A percentile compares a stretch with the other conserved stretches of the same genome.
These are phyloP conservation scores for Drosophila sp. DNA, from an alignment of 1,140 invertebrate species.

Conservation along the genomic window DNA sequence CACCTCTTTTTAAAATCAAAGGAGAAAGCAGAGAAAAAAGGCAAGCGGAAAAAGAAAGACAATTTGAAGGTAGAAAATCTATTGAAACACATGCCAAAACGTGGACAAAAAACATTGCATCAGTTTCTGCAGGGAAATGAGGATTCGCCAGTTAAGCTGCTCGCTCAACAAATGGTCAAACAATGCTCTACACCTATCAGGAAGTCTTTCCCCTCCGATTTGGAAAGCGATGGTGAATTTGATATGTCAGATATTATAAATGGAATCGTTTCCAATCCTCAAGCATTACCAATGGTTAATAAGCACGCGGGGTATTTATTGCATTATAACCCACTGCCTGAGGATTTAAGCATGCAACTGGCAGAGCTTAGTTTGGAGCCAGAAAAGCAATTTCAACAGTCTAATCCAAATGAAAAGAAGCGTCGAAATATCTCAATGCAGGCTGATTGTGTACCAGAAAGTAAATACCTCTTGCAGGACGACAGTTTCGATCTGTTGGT, in stretches of 20 bases:
- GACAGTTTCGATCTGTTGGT: conserved; percentile 78
- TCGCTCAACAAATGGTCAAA: conserved; percentile 26
- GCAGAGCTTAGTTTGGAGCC: conserved; percentile 47
- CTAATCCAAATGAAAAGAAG: conserved; percentile 56
- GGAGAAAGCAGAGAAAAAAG: conserved; percentile 84
- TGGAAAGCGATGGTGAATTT: conserved; percentile 80
- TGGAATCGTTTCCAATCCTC: conserved; percentile 85
- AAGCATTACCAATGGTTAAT: conserved; percentile 42
- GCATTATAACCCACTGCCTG: conserved; percentile 60
- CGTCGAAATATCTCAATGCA: conserved; percentile 56
- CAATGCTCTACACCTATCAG: conserved; percentile 74
- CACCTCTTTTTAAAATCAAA: conserved; percentile 87
- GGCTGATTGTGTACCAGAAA: conserved; percentile 18
- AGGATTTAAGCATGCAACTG: conserved; percentile 61
- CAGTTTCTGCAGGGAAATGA: conserved; percentile 76
- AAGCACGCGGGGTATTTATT: conserved; percentile 60
- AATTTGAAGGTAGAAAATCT: conserved; percentile 56
- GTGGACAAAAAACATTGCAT: conserved; percentile 68
- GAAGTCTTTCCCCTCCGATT: conserved; percentile 63
- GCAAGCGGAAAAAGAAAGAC: conserved; percentile 84
- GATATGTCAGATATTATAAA: conserved; percentile 88
- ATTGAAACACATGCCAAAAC: conserved; percentile 3
- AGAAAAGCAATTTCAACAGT: background rate
- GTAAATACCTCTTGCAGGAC: conserved; percentile 59
- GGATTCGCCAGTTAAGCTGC: conserved; percentile 41